Evolutionary conservation across 2,113 vertebrate species (phyloP).

Genomic region (Trinectes maculatus): DNA sequence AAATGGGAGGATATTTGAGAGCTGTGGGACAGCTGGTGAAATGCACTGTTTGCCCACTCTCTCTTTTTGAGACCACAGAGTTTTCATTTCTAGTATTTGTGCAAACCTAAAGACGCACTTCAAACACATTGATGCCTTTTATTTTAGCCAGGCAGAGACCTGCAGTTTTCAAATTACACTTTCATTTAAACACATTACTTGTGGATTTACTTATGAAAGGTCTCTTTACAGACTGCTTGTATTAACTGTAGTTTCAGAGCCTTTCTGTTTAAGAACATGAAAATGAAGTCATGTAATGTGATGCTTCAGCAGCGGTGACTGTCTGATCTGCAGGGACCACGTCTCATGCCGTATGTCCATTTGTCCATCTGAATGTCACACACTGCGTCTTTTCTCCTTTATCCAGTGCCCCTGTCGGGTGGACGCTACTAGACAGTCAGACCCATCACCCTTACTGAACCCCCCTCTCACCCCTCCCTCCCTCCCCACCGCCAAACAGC

Average conservation of each 20-base stretch:
- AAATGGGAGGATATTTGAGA: slow-evolving; percentile 54
- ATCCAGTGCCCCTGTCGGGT: slow-evolving; percentile 16
- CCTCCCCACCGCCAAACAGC: slow-evolving; percentile 23
- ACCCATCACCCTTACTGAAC: slow-evolving; percentile 27
- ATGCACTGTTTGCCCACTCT: slow-evolving; percentile 26
- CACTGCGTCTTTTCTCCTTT: slow-evolving; percentile 24
- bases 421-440: not conserved
- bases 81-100: slow-evolving; percentile 26
- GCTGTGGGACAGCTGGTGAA: slow-evolving; percentile 57
- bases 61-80: slow-evolving; percentile 1
- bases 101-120: not conserved
- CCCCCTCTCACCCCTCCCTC: slow-evolving; percentile 11
- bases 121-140: too few relatives aligned
- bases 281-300: too few relatives aligned
- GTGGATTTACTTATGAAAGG: too few relatives aligned
- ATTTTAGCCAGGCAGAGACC: too few relatives aligned
- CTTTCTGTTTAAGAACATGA: too few relatives aligned
- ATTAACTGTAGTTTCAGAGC: too few relatives aligned
- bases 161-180: too few relatives aligned
- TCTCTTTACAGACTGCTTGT: too few relatives aligned
- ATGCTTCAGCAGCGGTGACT: not conserved
- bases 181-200: too few relatives aligned
- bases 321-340: slow-evolving; percentile 40
- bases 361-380: slow-evolving; percentile 59
- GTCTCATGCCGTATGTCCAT: slow-evolving; percentile 47